Evolutionary conservation across 2,797 vertebrate genomes (phyloP).

Genomic region (Falco peregrinus): DNA sequence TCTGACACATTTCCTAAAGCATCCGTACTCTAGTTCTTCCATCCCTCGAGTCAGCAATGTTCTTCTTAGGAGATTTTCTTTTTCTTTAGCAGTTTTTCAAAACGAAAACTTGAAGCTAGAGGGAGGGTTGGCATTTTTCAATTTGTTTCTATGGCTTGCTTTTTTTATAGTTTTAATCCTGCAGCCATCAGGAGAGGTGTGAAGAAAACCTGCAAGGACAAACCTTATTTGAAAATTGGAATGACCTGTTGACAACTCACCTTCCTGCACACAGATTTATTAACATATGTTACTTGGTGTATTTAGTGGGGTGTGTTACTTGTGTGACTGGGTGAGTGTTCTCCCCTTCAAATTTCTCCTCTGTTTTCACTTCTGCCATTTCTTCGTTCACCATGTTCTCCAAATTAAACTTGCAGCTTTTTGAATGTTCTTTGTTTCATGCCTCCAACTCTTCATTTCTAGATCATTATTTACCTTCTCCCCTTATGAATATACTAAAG

Average conservation of each 20-base stretch:
- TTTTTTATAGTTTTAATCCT: constrained; percentile 20
- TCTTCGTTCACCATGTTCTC: neutral
- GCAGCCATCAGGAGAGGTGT: constrained; percentile 33
- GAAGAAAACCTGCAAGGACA: constrained; percentile 51
- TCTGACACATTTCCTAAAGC: constrained; percentile 7
- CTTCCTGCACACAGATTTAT: constrained; percentile 19
- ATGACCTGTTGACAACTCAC: neutral
- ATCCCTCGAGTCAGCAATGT: neutral
- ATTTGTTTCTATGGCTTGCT: neutral
- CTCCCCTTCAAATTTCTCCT: neutral
- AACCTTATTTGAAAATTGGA: constrained; percentile 36
- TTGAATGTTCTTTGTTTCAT: neutral
- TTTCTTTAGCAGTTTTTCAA: neutral
- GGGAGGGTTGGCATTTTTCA: neutral
- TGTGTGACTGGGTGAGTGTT: neutral
- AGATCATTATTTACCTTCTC: neutral
- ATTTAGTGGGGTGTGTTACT: neutral
- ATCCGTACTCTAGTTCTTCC: neutral
- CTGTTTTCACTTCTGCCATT: neutral
- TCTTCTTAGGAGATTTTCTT: neutral
- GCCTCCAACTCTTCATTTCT: neutral
- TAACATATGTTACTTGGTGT: neutral
- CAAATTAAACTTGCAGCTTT: neutral
- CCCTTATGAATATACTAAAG: neutral
- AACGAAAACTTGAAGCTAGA: neutral